phyloP scores from a whole-genome alignment of 2,888 invertebrate species.

The Heliconius erato region DNA sequence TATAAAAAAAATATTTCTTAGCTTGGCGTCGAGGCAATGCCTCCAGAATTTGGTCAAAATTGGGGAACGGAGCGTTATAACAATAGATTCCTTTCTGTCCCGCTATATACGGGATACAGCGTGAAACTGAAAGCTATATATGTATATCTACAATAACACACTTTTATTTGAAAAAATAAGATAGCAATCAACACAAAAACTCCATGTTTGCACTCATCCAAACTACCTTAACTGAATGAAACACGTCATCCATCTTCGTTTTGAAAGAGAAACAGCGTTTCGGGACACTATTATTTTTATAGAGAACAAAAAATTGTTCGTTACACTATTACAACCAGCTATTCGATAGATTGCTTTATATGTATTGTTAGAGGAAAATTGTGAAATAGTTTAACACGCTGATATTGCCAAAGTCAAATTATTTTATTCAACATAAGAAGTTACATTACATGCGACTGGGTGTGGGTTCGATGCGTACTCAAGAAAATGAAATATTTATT shows the following conservation, averaged over 20 bases:
- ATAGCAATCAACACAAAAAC: slow-evolving; percentile 17
- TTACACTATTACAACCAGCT: background rate
- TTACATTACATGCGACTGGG: too few relatives aligned
- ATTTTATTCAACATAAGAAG: too few relatives aligned
- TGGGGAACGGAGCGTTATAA: too few relatives aligned
- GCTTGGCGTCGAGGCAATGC: too few relatives aligned
- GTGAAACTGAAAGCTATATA: too few relatives aligned
- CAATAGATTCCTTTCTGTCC: too few relatives aligned
- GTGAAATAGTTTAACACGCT: slow-evolving; percentile 38
- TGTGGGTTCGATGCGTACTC: too few relatives aligned
- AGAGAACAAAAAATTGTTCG: background rate
- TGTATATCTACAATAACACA: background rate
- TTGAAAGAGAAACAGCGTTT: slow-evolving; percentile 28
- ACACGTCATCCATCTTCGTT: slow-evolving; percentile 37
- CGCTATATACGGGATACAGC: too few relatives aligned
- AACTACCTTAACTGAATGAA: slow-evolving; percentile 30
- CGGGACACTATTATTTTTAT: slow-evolving; percentile 11
- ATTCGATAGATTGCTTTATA: slow-evolving; percentile 17
- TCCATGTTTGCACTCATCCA: slow-evolving; percentile 25
- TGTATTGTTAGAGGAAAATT: slow-evolving; percentile 14
- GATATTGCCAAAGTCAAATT: too few relatives aligned
- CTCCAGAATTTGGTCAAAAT: too few relatives aligned
- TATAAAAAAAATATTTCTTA: too few relatives aligned
- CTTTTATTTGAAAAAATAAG: background rate
- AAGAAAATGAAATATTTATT: too few relatives aligned